phyloP scores from a whole-genome alignment of 2,888 invertebrate species.

The Acleris cristana region DNA sequence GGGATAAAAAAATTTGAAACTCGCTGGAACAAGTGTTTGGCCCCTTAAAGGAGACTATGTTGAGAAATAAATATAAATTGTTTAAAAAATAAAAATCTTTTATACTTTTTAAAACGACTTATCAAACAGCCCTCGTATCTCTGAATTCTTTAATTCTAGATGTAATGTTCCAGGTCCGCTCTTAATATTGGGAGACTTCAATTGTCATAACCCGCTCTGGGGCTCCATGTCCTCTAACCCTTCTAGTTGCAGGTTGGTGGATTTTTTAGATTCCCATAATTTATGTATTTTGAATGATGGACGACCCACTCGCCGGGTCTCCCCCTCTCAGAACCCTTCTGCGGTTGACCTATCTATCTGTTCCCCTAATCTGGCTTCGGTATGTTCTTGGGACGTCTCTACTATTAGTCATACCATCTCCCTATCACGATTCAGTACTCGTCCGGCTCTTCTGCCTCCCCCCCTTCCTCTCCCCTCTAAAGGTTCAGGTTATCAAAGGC shows the following conservation, averaged over 20 bases:
- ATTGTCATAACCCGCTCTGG: not conserved
- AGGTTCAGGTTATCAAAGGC: not conserved
- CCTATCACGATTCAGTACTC: not conserved
- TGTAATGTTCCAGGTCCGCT: too few relatives aligned
- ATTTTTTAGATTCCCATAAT: not conserved
- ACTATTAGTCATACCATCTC: not conserved
- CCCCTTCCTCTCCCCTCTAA: not conserved
- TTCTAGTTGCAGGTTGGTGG: not conserved
- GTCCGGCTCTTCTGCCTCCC: not conserved
- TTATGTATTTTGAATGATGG: not conserved
- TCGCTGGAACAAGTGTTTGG: too few relatives aligned
- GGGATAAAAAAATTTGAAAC: too few relatives aligned
- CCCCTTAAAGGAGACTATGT: too few relatives aligned
- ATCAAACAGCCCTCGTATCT: too few relatives aligned
- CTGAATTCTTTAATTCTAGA: too few relatives aligned
- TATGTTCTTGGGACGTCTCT: not conserved
- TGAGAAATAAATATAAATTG: too few relatives aligned
- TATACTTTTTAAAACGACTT: too few relatives aligned
- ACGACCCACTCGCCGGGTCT: not conserved
- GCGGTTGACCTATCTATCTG: not conserved
- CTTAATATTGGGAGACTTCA: too few relatives aligned
- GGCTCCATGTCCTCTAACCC: not conserved
- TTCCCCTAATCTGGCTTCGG: not conserved
- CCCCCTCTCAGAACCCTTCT: not conserved
- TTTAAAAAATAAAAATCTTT: too few relatives aligned